Evolutionary conservation across 2,797 vertebrate genomes (phyloP).

Genomic region (Pelobates cultripes): DNA sequence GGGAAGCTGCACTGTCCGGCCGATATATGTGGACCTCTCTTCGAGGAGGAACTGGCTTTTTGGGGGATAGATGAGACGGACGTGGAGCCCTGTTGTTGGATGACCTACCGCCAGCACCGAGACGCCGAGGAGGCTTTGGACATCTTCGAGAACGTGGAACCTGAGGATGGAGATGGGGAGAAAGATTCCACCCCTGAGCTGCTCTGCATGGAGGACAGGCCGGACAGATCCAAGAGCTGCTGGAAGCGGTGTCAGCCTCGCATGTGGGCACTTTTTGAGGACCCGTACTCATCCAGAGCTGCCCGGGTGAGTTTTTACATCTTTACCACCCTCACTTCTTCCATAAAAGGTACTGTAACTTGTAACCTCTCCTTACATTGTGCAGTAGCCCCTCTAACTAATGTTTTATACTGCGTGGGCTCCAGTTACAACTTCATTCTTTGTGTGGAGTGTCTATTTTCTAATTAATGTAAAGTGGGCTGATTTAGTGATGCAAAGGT

Average conservation of each 20-base stretch:
- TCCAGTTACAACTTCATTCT: too few relatives aligned
- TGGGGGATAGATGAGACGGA: slow-evolving; percentile 98
- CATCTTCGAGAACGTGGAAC: slow-evolving; percentile 91
- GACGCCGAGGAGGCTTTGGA: slow-evolving; percentile 97
- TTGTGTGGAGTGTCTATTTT: too few relatives aligned
- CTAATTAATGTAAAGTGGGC: too few relatives aligned
- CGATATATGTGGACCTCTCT: slow-evolving; percentile 95
- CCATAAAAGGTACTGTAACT: too few relatives aligned
- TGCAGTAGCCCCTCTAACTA: too few relatives aligned
- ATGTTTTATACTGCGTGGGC: too few relatives aligned
- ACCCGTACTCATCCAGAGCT: slow-evolving; percentile 92
- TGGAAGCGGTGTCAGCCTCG: slow-evolving; percentile 87
- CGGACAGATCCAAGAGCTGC: slow-evolving; percentile 75
- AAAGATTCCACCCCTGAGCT: slow-evolving; percentile 73
- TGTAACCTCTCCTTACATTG: too few relatives aligned
- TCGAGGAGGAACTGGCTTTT: slow-evolving; percentile 96
- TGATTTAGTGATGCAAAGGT: too few relatives aligned
- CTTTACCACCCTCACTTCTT: not conserved
- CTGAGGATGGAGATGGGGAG: slow-evolving; percentile 61
- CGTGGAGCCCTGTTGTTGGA: slow-evolving; percentile 99
- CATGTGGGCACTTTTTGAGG: slow-evolving; percentile 96
- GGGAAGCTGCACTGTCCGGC: slow-evolving; percentile 98
- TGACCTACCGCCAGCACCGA: slow-evolving; percentile 95
- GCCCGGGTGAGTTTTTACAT: slow-evolving; percentile 85
- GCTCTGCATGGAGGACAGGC: slow-evolving; percentile 87